Conservation (phyloP, 1,140 invertebrate genomes). For the Drosophila sproati region DNA sequence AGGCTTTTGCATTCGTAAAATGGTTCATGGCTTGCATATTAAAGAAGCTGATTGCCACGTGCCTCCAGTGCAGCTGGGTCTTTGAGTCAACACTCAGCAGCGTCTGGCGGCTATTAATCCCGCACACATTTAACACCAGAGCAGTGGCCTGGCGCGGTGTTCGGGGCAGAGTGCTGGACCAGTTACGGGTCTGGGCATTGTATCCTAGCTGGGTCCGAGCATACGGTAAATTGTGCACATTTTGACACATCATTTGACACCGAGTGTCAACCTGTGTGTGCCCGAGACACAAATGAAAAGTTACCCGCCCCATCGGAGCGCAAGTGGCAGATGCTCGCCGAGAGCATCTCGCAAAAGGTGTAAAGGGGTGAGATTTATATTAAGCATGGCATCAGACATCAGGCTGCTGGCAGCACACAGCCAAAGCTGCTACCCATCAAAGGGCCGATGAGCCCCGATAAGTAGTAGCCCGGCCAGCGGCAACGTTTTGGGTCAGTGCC, state of each 20-base stretch:
- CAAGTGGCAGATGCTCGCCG: neutral
- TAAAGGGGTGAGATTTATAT: conserved; percentile 61
- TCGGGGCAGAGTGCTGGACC: conserved; percentile 13
- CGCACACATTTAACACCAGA: conserved; percentile 60
- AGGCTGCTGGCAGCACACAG: conserved; percentile 2
- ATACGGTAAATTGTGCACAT: conserved; percentile 76
- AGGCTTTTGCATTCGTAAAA: neutral
- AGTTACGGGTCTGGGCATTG: conserved; percentile 27
- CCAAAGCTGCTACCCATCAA: conserved; percentile 35
- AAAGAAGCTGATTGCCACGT: conserved; percentile 10
- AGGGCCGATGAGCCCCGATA: conserved; percentile 38
- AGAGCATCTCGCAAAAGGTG: conserved; percentile 33
- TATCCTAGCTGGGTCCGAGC: conserved; percentile 18
- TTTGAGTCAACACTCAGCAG: neutral
- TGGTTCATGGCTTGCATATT: conserved; percentile 2
- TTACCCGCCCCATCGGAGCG: conserved; percentile 37
- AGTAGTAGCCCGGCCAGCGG: conserved; percentile 33
- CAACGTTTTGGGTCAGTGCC: conserved; percentile 65
- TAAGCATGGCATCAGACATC: conserved; percentile 46
- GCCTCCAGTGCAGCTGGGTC: neutral
- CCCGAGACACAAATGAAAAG: conserved; percentile 75
- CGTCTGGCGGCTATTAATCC: conserved; percentile 74
- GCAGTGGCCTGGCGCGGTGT: neutral
- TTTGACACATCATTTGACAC: conserved; percentile 81
- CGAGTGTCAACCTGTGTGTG: conserved; percentile 66